Percentiles rank a stretch among this genome's conserved stretches.
These are phyloP conservation scores for Siniperca chuatsi DNA, from an alignment of 2,113 vertebrate species.

Conservation along the genomic window DNA sequence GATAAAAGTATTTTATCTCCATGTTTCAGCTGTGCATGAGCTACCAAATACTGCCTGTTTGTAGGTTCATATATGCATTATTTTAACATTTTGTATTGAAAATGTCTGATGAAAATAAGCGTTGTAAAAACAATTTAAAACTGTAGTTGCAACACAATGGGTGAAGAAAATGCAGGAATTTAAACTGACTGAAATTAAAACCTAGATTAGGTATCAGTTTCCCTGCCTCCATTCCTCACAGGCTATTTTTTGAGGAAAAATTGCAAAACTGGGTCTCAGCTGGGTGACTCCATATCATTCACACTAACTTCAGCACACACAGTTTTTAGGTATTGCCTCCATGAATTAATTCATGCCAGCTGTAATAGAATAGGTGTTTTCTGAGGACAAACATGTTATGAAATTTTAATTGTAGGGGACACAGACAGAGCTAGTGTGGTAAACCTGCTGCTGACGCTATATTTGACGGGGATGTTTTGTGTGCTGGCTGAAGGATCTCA, in stretches of 20 bases:
- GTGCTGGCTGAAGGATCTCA: constrained; percentile 40
- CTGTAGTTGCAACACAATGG: neutral
- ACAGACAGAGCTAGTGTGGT: neutral
- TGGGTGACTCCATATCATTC: neutral
- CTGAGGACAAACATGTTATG: neutral
- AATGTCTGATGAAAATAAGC: neutral
- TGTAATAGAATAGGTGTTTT: neutral
- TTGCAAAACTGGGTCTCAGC: neutral
- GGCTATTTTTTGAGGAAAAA: neutral
- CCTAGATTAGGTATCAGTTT: neutral
- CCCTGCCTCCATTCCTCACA: too few species aligned
- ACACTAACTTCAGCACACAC: neutral
- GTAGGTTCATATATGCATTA: too few species aligned
- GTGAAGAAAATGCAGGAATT: neutral
- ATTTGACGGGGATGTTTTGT: constrained; percentile 54
- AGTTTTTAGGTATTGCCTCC: neutral
- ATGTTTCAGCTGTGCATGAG: neutral
- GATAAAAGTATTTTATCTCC: neutral
- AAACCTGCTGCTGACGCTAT: constrained; percentile 18
- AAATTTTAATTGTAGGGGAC: too few species aligned
- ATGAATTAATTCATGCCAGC: neutral
- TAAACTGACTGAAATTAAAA: neutral
- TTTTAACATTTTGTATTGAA: neutral
- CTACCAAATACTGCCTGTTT: neutral
- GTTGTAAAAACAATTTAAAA: neutral